Conservation (phyloP, 2,797 vertebrate species). For the Artibeus lituratus region DNA sequence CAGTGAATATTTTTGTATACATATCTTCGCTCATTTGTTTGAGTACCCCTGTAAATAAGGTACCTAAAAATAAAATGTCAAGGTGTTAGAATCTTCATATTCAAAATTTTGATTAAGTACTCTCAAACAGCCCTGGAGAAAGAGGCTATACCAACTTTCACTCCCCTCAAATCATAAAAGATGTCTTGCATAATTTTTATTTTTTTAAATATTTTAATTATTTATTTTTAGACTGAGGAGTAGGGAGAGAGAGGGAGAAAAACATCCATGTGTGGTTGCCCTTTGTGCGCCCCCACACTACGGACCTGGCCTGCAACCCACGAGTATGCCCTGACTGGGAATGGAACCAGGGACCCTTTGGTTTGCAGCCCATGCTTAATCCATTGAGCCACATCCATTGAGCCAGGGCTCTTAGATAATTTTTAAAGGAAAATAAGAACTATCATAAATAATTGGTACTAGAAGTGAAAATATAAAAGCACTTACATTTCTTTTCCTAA, state of each 20-base stretch:
- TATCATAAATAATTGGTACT: background rate
- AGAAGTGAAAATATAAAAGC: background rate
- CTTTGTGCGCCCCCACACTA: too few species aligned
- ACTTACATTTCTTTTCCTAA: background rate
- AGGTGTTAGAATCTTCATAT: background rate
- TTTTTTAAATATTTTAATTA: too few species aligned
- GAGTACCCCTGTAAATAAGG: background rate
- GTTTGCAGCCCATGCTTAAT: too few species aligned
- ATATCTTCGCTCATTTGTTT: background rate
- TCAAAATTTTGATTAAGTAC: background rate
- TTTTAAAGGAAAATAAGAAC: constrained; percentile 7
- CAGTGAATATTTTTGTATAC: background rate
- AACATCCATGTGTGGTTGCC: too few species aligned
- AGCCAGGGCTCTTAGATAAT: background rate
- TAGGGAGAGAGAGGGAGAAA: too few species aligned
- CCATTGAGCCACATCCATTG: too few species aligned
- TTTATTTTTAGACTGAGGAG: too few species aligned
- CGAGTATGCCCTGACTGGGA: too few species aligned
- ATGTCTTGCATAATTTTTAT: background rate
- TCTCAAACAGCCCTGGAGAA: background rate
- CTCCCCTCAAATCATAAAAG: background rate
- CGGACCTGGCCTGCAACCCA: too few species aligned
- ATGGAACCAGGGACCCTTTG: too few species aligned
- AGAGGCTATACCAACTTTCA: background rate
- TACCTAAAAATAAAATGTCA: background rate